phyloP scores from a whole-genome alignment of 2,113 vertebrate species.

The Acrocephalus arundinaceus region DNA sequence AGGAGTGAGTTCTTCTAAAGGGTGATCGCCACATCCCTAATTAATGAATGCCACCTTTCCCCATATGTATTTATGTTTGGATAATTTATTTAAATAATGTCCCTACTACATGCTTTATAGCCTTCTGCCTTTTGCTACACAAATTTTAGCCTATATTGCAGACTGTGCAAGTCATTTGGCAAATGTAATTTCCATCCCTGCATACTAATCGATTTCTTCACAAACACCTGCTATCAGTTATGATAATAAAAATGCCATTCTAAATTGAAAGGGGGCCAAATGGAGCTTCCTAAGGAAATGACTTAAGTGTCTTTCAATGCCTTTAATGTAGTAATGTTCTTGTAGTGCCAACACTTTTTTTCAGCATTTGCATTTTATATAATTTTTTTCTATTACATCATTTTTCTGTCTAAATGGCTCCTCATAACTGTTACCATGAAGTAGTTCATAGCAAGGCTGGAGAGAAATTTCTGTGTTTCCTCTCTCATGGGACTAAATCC shows the following conservation, averaged over 20 bases:
- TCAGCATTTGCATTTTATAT: slow-evolving; percentile 72
- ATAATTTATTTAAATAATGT: slow-evolving; percentile 78
- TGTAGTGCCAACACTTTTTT: slow-evolving; percentile 72
- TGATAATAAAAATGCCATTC: slow-evolving; percentile 85
- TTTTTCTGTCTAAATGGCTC: slow-evolving; percentile 43
- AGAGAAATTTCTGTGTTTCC: background rate
- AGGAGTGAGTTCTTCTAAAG: background rate
- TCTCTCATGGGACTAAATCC: background rate
- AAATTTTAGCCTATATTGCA: slow-evolving; percentile 79
- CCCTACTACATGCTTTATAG: slow-evolving; percentile 72
- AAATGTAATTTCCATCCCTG: slow-evolving; percentile 84
- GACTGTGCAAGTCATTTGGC: slow-evolving; percentile 82
- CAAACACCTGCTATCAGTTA: slow-evolving; percentile 87
- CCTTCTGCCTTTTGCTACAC: slow-evolving; percentile 73
- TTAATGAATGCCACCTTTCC: slow-evolving; percentile 53
- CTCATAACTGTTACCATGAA: background rate
- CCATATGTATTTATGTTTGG: slow-evolving; percentile 63
- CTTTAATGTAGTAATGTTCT: slow-evolving; percentile 77
- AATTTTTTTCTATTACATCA: slow-evolving; percentile 56
- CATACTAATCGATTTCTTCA: slow-evolving; percentile 86
- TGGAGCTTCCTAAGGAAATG: slow-evolving; percentile 82
- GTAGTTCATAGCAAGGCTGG: background rate
- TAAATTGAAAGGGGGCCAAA: slow-evolving; percentile 83
- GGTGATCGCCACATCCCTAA: background rate
- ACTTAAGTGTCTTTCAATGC: slow-evolving; percentile 83